Evolutionary conservation across 2,888 invertebrate species (phyloP), one percentile per base, ranked within the genome.

Genomic region (Diaprepes abbreviatus): DNA sequence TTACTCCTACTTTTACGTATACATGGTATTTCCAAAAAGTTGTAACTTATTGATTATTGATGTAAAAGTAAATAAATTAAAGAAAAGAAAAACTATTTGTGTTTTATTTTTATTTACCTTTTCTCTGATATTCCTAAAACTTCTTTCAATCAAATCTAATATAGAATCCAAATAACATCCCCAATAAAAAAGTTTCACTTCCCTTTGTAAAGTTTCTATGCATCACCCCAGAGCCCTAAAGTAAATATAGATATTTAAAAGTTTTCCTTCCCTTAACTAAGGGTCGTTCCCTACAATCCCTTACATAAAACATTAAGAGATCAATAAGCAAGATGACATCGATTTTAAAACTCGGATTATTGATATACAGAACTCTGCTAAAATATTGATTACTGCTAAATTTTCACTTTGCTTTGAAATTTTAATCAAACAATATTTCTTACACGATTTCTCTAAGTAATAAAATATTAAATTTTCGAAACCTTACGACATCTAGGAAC

Each of bases 21-120:
- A 72, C 67, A 71, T 71, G 70, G 70, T 73, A 73, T 71, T 71
- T 71, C 73, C 70, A 73, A 71, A 72, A 70, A 73, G 70, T 71
- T 71, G 71, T 73, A 73, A 73, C 73, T 67, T 73, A 66, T 66
- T 66, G 59, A 72, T 72, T 69, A 72, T 72, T 59, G 67, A 73
- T 73, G 73, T 73, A 73, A 73, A 73, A 73, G 65, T 71, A 71
- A 73, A 73, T 73, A 73, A 71, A 72, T 55, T 66, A 60, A 68
- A 48, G 52, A 69, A 69, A 71, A 71, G 35, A 67, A 63, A 48
- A 28, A 35, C 38, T 54, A 52, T 38, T 57, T 54, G 40, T 33
- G 21, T 14, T 57, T 70, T 62, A 62, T 65, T 70, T 66, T 50
- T 70, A 65, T 65, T 70, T 65, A 65, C 60, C 59, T 55, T 68